phyloP scores from a whole-genome alignment of 2,113 vertebrate genomes.

The Corydoras maculifer region DNA sequence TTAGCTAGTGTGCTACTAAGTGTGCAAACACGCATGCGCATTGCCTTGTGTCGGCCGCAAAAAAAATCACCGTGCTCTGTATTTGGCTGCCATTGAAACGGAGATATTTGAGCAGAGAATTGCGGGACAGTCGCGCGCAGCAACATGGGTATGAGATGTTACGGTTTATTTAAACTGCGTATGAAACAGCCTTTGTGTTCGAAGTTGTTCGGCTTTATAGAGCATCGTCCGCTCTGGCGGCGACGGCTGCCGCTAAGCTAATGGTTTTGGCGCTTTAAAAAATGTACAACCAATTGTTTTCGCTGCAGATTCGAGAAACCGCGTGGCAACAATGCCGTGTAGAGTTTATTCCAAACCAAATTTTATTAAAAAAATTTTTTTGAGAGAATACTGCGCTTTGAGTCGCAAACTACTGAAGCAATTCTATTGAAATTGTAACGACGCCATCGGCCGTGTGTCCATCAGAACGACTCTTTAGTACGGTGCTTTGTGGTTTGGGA shows the following conservation, averaged over 20 bases:
- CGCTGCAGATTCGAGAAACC: too few relatives aligned
- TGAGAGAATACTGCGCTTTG: too few relatives aligned
- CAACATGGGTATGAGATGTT: constrained; percentile 18
- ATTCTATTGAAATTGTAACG: too few relatives aligned
- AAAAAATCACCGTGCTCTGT: not conserved
- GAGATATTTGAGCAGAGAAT: not conserved
- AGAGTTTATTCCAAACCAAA: too few relatives aligned
- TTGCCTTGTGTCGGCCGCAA: not conserved
- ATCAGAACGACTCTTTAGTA: too few relatives aligned
- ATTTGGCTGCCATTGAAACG: not conserved
- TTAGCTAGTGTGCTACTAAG: constrained; percentile 16
- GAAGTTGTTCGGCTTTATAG: not conserved
- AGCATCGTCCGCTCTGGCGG: not conserved
- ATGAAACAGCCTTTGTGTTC: too few relatives aligned
- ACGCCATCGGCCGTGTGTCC: too few relatives aligned
- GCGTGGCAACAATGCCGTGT: too few relatives aligned
- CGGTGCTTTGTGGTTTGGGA: too few relatives aligned
- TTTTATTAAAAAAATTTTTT: too few relatives aligned
- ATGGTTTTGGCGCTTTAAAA: not conserved
- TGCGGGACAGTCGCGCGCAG: not conserved
- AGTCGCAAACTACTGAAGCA: too few relatives aligned
- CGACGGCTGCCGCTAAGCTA: not conserved
- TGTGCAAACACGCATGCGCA: constrained; percentile 18
- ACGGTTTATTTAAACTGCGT: not conserved
- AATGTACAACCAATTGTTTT: too few relatives aligned